A percentile compares a stretch with the other conserved stretches of the same genome.
These are phyloP conservation scores for Liopterus haemorrhoidalis DNA, from an alignment of 2,888 invertebrate species.

Conservation along the genomic window DNA sequence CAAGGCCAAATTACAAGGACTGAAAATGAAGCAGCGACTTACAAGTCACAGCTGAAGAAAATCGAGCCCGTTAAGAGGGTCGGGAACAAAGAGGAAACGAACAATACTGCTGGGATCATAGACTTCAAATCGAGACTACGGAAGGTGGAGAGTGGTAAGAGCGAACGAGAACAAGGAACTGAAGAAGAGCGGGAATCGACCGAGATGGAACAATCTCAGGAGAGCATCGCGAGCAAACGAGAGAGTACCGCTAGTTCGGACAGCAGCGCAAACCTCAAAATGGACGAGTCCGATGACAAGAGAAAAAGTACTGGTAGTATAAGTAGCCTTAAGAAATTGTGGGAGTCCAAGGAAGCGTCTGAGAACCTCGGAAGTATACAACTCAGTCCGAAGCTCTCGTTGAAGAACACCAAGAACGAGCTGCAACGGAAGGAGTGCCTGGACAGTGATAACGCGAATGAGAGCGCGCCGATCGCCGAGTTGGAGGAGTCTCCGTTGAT, in stretches of 20 bases:
- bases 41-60: slow-evolving; percentile 66
- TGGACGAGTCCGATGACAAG: slow-evolving; percentile 72
- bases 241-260: slow-evolving; percentile 47
- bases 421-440: slow-evolving; percentile 9
- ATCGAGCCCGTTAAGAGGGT: slow-evolving; percentile 59
- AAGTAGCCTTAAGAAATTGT: slow-evolving; percentile 83
- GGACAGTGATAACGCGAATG: slow-evolving; percentile 29
- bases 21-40: slow-evolving; percentile 45
- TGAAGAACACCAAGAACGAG: slow-evolving; percentile 46
- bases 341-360: slow-evolving; percentile 73
- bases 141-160: slow-evolving; percentile 62
- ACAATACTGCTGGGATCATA: slow-evolving; percentile 58
- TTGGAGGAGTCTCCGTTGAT: slow-evolving; percentile 35
- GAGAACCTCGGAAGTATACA: slow-evolving; percentile 50
- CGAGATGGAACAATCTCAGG: slow-evolving; percentile 29
- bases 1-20: slow-evolving; percentile 37
- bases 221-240: slow-evolving; percentile 46
- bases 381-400: slow-evolving; percentile 59
- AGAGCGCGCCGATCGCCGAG: slow-evolving; percentile 34
- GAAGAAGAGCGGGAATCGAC: slow-evolving; percentile 22
- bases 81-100: slow-evolving; percentile 49
- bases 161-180: slow-evolving; percentile 35
- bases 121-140: slow-evolving; percentile 79
- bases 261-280: slow-evolving; percentile 42
- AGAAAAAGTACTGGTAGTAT: slow-evolving; percentile 88